phyloP scores from a whole-genome alignment of 2,888 invertebrate genomes.

The Ophioninae sp. region DNA sequence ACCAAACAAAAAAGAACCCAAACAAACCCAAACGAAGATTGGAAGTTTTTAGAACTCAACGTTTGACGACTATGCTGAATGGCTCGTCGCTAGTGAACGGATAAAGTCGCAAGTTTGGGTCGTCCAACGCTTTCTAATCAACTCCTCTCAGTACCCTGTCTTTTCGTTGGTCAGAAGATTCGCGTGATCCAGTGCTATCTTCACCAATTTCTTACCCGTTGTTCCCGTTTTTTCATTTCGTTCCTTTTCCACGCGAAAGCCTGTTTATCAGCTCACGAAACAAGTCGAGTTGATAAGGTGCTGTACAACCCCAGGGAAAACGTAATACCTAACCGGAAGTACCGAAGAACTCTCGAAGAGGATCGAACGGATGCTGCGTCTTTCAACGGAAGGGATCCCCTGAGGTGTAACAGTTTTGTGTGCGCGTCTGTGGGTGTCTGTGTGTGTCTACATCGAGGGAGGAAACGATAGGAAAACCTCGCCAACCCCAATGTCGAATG shows the following conservation, averaged over 20 bases:
- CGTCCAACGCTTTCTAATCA: not conserved
- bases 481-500: conserved; percentile 55
- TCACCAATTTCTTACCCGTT: conserved; percentile 11
- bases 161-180: conserved; percentile 14
- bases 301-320: not conserved
- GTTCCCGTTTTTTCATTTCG: conserved; percentile 1
- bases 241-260: not conserved
- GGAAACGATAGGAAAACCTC: conserved; percentile 24
- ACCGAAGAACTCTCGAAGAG: not conserved
- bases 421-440: not conserved
- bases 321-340: not conserved
- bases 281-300: conserved; percentile 5
- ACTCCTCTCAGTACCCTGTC: conserved; percentile 10
- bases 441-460: not conserved
- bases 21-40: no score
- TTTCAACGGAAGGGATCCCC: not conserved
- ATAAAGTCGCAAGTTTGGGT: not conserved
- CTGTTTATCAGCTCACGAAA: not conserved
- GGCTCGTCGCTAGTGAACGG: not conserved
- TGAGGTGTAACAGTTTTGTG: not conserved
- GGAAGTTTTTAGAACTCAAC: no score
- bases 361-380: conserved; percentile 11
- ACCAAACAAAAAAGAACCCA: no score
- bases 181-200: conserved; percentile 40
- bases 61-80: not conserved